These are phyloP conservation scores for Colletes gigas DNA, from an alignment of 1,140 invertebrate species.

Conservation along the genomic window DNA sequence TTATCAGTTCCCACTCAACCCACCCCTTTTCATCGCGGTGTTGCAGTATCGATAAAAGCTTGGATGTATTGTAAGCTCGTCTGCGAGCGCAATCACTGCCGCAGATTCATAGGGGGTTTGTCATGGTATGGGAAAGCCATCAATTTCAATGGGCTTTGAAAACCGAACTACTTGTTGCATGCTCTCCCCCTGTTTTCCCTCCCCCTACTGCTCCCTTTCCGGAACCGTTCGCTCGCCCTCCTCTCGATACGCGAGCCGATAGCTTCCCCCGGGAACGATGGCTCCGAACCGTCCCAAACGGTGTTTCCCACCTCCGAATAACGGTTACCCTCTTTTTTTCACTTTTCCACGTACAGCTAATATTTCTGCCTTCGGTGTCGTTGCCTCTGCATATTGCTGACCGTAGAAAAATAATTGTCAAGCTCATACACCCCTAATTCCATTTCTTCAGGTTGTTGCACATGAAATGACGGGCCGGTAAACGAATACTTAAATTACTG, in stretches of 20 bases:
- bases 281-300: conserved; percentile 73
- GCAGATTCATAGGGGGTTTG: conserved; percentile 74
- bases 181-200: conserved; percentile 61
- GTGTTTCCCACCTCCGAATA: conserved; percentile 65
- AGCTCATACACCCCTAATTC: too few relatives aligned
- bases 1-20: conserved; percentile 54
- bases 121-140: conserved; percentile 82
- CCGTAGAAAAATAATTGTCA: too few relatives aligned
- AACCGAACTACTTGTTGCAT: conserved; percentile 82
- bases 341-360: conserved; percentile 49
- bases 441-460: too few relatives aligned
- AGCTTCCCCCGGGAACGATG: conserved; percentile 80
- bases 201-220: conserved; percentile 48
- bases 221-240: conserved; percentile 74
- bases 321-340: conserved; percentile 39
- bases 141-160: conserved; percentile 83
- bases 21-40: conserved; percentile 58
- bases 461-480: too few relatives aligned
- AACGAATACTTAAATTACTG: too few relatives aligned
- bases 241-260: conserved; percentile 82
- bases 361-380: too few relatives aligned
- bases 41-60: conserved; percentile 81
- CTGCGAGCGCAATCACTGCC: conserved; percentile 70
- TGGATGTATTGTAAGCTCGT: conserved; percentile 78
- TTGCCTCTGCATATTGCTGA: too few relatives aligned